phyloP scores from a whole-genome alignment of 2,113 vertebrate species.

The Labeo rohita region DNA sequence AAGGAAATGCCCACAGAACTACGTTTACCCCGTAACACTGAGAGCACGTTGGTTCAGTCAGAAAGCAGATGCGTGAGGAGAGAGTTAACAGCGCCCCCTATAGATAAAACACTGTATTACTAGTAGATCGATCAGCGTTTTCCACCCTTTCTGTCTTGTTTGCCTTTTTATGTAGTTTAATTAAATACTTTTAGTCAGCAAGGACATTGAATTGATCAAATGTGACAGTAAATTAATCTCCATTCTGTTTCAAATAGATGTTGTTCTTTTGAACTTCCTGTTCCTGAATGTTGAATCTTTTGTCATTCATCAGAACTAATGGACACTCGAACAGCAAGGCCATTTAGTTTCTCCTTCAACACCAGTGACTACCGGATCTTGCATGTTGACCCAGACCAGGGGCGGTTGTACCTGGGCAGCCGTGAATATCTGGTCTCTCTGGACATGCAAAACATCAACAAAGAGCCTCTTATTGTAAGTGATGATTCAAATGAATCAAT shows the following conservation, averaged over 20 bases:
- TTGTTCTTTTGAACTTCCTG: neutral
- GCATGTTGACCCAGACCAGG: conserved; percentile 84
- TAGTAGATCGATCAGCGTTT: neutral
- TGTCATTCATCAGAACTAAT: conserved; percentile 74
- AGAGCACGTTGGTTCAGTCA: neutral
- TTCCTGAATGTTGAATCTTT: neutral
- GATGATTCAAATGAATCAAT: neutral
- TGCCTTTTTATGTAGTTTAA: neutral
- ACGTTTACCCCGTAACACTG: conserved; percentile 12
- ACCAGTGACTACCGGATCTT: conserved; percentile 85
- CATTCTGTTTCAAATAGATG: no score
- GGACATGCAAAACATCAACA: conserved; percentile 86
- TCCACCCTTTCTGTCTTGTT: neutral
- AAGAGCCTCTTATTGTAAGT: conserved; percentile 84
- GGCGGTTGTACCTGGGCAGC: conserved; percentile 82
- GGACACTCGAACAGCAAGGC: conserved; percentile 79
- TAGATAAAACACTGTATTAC: neutral
- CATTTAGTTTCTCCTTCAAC: conserved; percentile 84
- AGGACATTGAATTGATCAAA: neutral
- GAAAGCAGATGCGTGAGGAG: neutral
- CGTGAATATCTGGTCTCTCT: conserved; percentile 84
- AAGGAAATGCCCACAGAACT: conserved; percentile 2
- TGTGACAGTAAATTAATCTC: neutral
- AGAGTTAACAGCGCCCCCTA: conserved; percentile 19
- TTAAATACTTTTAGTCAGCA: neutral